A percentile compares a stretch with the other conserved stretches of the same genome.
phyloP scores from a whole-genome alignment of 2,888 invertebrate species.

The Pachydiplax longipennis region DNA sequence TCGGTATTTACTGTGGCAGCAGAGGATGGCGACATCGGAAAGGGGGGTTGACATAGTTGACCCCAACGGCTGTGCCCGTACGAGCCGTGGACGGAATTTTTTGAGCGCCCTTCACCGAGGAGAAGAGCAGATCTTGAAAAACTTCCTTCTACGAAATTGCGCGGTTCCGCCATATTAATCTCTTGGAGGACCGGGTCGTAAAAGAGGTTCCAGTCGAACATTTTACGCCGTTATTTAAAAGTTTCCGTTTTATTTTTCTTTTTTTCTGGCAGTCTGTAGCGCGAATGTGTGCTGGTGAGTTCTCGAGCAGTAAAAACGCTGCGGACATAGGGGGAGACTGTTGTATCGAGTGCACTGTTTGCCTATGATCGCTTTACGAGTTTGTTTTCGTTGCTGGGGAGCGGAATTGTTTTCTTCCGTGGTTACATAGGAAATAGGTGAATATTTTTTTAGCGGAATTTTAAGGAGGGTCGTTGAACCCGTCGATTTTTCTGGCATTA shows the following conservation, averaged over 20 bases:
- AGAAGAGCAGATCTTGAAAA: not conserved
- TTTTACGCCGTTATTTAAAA: not conserved
- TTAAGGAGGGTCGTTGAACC: no score
- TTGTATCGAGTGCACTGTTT: not conserved
- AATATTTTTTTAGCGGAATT: no score
- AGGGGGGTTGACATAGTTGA: not conserved
- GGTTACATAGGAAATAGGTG: no score
- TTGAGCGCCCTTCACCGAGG: not conserved
- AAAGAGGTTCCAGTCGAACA: not conserved
- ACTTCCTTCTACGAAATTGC: not conserved
- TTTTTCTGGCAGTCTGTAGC: not conserved
- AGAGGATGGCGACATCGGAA: not conserved
- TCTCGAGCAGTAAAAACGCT: not conserved
- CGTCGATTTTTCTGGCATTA: no score
- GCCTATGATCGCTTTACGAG: not conserved
- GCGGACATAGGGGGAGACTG: not conserved
- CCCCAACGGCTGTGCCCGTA: not conserved
- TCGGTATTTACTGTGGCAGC: not conserved
- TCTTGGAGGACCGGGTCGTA: not conserved
- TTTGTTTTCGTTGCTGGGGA: no score
- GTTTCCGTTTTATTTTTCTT: not conserved
- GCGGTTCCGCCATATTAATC: not conserved
- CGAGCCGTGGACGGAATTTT: not conserved
- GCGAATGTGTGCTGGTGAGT: not conserved
- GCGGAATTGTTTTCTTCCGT: no score